Evolutionary conservation across 64 coral and sea anemone species (phyloP), one percentile per base, ranked within the genome.

Genomic region (Montipora efflorescens): DNA sequence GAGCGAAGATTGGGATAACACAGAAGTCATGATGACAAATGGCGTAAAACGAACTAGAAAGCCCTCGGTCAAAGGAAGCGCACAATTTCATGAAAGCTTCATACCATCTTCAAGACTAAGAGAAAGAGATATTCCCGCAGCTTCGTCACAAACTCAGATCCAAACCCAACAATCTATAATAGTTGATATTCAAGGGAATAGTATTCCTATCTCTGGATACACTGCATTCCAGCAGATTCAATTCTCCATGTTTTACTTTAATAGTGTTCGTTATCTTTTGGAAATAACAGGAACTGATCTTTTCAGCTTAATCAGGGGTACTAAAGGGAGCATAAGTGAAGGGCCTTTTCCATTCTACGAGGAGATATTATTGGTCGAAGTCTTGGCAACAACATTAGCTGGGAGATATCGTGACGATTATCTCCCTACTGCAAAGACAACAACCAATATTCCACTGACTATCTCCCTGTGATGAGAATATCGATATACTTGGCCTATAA

Each of bases 151-250:
- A 18, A 15, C 4, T 71, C 18, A 3, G 18, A 71, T n/a, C 28
- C 25, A 19, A 5, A 61, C 28, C 25, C 22, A 67, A 13, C 58
- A 47, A 6, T 2, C 15, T 25, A 50, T 2, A 49, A 2, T 50
- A 14, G 44, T 12, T 44, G 8, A 50, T 50, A 20, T 48, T 71
- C 36, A 47, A 5, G 3, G 2, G n/a, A 50, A 71, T 5, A 23
- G 82, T 86, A 86, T 86, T 86, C 82, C 82, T 48, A 50, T 86
- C 5, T 86, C 82, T 1, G 82, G 82, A 21, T 86, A 86, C 18
- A 71, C 45, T 9, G 71, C 45, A 3, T 86, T 86, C n/a, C 82
- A 86, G 82, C 82, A 86, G 68, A 71, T 12, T 51, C 64, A 86
- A 7, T 86, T 48, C n/a, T 72, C 44, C 18, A 22, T 49, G 45